phyloP scores from a whole-genome alignment of 2,113 vertebrate species.

The Engystomops pustulosus region DNA sequence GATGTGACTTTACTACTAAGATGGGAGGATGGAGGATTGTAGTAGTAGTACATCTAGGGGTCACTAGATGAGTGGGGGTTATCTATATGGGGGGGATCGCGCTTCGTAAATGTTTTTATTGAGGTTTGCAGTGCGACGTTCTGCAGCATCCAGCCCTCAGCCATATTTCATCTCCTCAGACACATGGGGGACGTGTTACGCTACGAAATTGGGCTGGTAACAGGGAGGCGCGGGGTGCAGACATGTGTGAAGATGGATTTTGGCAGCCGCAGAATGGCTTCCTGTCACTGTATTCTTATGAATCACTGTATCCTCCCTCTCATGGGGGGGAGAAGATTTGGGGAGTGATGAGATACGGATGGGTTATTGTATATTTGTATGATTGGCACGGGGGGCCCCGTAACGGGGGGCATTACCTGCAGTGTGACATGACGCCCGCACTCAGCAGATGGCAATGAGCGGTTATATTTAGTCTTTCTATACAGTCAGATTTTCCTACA shows the following conservation, averaged over 20 bases:
- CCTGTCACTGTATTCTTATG: neutral
- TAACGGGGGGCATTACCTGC: neutral
- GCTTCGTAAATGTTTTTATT: no score
- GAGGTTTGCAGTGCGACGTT: no score
- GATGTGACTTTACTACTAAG: conserved; percentile 40
- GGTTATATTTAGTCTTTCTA: conserved; percentile 40
- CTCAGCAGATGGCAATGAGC: conserved; percentile 17
- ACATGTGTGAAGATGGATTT: conserved; percentile 6
- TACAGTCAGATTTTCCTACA: conserved; percentile 30
- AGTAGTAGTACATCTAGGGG: no score
- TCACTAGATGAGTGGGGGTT: neutral
- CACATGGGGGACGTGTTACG: conserved; percentile 19
- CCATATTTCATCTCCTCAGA: neutral
- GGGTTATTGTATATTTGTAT: neutral
- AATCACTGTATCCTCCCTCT: neutral
- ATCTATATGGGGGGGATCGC: neutral
- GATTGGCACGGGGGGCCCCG: neutral
- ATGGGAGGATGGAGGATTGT: neutral
- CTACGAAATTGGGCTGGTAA: neutral
- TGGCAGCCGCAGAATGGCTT: conserved; percentile 1
- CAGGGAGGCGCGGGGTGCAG: neutral
- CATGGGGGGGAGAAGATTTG: neutral
- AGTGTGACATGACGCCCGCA: neutral
- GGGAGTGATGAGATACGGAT: neutral
- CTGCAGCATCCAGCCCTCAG: no score